phyloP scores from a whole-genome alignment of 2,888 invertebrate genomes.

The Slavum lentiscoides region DNA sequence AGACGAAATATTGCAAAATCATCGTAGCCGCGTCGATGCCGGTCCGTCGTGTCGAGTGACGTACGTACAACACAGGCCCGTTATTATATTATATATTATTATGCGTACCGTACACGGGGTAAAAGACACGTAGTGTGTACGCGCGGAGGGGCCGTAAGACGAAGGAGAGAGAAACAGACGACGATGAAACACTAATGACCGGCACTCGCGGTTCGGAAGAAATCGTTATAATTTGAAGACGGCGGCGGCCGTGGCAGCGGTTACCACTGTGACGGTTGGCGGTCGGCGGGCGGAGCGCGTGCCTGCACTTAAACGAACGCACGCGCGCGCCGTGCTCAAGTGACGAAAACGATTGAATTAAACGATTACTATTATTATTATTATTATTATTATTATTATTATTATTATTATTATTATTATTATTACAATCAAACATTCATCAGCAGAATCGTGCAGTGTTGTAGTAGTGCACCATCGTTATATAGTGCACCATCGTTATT shows the following conservation, averaged over 20 bases:
- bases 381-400: constrained; percentile 33
- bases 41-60: constrained; percentile 28
- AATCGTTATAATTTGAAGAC: constrained; percentile 41
- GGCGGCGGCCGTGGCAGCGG: neutral
- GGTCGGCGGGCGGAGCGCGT: constrained; percentile 33
- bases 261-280: neutral
- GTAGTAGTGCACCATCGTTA: neutral
- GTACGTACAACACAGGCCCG: constrained; percentile 22
- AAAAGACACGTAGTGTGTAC: neutral
- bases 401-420: constrained; percentile 23
- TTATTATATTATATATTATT: constrained; percentile 7
- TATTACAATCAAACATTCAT: constrained; percentile 26
- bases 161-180: neutral
- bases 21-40: neutral
- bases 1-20: constrained; percentile 48
- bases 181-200: constrained; percentile 35
- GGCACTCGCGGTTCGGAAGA: constrained; percentile 24
- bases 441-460: constrained; percentile 10
- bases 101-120: no score
- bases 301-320: constrained; percentile 39
- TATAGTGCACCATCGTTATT: neutral
- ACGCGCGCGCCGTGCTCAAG: neutral
- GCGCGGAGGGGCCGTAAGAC: neutral
- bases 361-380: constrained; percentile 38
- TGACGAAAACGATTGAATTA: constrained; percentile 49